Percentiles rank a stretch among this genome's conserved stretches.
Conservation (phyloP, 2,113 vertebrate genomes). For the Aspiorhynchus laticeps region DNA sequence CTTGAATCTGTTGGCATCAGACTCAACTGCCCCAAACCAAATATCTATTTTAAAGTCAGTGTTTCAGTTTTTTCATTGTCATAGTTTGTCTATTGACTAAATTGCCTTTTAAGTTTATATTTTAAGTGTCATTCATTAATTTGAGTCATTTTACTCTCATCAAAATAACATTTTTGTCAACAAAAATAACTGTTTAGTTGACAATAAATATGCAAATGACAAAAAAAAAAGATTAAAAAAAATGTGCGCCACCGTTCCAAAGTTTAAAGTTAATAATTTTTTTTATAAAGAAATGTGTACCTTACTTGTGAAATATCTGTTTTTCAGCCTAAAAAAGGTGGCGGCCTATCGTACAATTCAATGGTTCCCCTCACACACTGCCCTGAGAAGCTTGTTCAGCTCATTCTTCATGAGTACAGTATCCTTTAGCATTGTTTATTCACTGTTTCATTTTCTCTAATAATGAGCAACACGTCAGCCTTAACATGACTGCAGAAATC, state of each 20-base stretch:
- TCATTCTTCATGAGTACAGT: conserved; percentile 98
- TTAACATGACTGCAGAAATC: conserved; percentile 90
- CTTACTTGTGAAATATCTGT: background rate
- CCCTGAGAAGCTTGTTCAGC: conserved; percentile 95
- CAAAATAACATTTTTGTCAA: background rate
- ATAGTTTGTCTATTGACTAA: background rate
- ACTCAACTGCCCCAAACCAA: conserved; percentile 92
- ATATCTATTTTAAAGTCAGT: conserved; percentile 98
- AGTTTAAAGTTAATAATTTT: too few species aligned
- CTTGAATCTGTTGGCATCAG: conserved; percentile 96
- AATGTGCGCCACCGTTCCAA: too few species aligned
- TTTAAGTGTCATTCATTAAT: background rate
- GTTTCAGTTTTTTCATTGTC: background rate
- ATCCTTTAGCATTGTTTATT: conserved; percentile 79
- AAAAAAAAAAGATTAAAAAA: background rate
- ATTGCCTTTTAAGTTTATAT: background rate
- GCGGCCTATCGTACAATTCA: conserved; percentile 96
- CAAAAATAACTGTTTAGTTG: background rate
- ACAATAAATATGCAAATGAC: background rate
- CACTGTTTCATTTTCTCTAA: background rate
- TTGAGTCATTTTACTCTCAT: background rate
- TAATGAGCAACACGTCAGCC: conserved; percentile 41
- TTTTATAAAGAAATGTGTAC: too few species aligned
- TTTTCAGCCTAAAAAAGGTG: conserved; percentile 93
- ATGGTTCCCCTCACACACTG: conserved; percentile 93